A percentile compares a stretch with the other conserved stretches of the same genome.
phyloP scores from a whole-genome alignment of 2,888 invertebrate species.

The Rhingia rostrata region DNA sequence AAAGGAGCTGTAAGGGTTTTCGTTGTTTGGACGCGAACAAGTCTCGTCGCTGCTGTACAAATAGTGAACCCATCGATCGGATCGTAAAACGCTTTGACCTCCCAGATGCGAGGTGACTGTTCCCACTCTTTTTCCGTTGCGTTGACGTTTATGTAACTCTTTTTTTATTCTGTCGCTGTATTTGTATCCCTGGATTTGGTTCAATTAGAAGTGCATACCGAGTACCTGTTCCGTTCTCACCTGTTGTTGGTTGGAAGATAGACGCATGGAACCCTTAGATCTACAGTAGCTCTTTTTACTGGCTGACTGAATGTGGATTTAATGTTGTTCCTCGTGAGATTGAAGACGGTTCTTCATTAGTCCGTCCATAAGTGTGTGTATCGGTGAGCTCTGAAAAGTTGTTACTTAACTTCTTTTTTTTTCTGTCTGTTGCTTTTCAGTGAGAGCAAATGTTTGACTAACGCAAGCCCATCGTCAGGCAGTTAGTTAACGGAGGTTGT shows the following conservation, averaged over 20 bases:
- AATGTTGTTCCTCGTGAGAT: constrained; percentile 59
- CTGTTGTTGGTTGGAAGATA: constrained; percentile 29
- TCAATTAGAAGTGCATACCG: neutral
- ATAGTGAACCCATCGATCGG: constrained; percentile 40
- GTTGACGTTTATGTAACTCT: constrained; percentile 28
- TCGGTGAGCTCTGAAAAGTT: constrained; percentile 41
- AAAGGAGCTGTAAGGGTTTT: constrained; percentile 5
- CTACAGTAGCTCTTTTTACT: constrained; percentile 52
- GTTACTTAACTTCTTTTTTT: constrained; percentile 57
- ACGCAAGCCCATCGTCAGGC: constrained; percentile 52
- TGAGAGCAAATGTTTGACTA: constrained; percentile 69
- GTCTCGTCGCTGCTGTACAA: constrained; percentile 55
- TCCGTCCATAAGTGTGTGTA: neutral
- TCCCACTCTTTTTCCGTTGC: constrained; percentile 4
- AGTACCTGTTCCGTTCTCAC: constrained; percentile 56
- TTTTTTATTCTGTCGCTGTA: constrained; percentile 2
- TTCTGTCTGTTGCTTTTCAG: constrained; percentile 58
- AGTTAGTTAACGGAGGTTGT: constrained; percentile 68
- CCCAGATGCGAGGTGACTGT: constrained; percentile 45
- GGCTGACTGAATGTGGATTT: constrained; percentile 38
- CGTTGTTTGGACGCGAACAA: constrained; percentile 46
- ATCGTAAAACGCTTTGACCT: constrained; percentile 51
- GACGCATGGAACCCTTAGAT: neutral
- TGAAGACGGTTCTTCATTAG: constrained; percentile 5
- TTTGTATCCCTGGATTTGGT: constrained; percentile 11